Percentiles rank a stretch among this genome's conserved stretches.
Evolutionary conservation across 1,140 invertebrate genomes (phyloP).

Genomic region (Drosophila nebulosa): DNA sequence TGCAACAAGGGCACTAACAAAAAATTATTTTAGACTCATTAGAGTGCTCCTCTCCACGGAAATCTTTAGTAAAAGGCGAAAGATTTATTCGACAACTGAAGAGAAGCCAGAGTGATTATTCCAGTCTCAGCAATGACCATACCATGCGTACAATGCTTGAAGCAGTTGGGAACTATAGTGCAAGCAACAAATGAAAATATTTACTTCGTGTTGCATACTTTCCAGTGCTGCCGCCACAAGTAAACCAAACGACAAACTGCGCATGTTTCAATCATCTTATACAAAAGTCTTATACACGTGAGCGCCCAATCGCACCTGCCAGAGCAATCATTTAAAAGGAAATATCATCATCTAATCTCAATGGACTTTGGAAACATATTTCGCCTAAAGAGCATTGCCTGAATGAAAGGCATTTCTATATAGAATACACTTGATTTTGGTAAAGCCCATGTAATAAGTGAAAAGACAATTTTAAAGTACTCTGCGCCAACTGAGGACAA

Average conservation of each 20-base stretch:
- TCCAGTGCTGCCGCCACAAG: slow-evolving; percentile 11
- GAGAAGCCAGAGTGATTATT: slow-evolving; percentile 47
- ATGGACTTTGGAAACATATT: no score
- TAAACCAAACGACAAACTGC: neutral
- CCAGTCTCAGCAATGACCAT: neutral
- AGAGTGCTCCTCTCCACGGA: slow-evolving; percentile 78
- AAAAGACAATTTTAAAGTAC: no score
- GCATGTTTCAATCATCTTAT: slow-evolving; percentile 9
- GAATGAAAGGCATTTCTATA: no score
- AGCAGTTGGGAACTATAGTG: slow-evolving; percentile 48
- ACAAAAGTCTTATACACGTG: neutral
- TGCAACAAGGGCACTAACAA: slow-evolving; percentile 64
- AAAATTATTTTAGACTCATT: slow-evolving; percentile 80
- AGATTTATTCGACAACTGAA: slow-evolving; percentile 78
- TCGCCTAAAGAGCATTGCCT: no score
- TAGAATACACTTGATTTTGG: no score
- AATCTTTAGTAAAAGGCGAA: slow-evolving; percentile 81
- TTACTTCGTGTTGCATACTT: slow-evolving; percentile 19
- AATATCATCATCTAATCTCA: no score
- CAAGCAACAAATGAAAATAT: no score
- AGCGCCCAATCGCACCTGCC: neutral
- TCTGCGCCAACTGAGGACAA: no score
- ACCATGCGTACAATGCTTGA: slow-evolving; percentile 1
- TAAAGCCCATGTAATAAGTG: no score
- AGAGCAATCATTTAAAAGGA: no score